Conservation (phyloP, 2,888 invertebrate species). For the Plebejus argus region DNA sequence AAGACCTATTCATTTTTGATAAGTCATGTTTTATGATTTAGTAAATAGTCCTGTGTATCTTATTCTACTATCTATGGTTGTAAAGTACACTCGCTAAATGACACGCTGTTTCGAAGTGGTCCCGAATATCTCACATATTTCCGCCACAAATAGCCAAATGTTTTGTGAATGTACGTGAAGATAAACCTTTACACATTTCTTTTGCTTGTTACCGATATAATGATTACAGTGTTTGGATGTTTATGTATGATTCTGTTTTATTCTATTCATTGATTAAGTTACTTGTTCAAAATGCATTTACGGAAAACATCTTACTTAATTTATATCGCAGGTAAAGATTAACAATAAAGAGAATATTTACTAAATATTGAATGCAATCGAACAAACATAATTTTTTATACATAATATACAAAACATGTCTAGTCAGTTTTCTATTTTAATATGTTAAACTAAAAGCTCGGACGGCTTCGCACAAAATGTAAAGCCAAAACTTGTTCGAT, state of each 20-base stretch:
- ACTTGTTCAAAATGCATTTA: background rate
- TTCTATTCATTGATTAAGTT: background rate
- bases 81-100: background rate
- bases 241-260: background rate
- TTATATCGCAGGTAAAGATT: background rate
- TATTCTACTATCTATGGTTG: background rate
- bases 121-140: background rate
- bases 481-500: constrained; percentile 18
- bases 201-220: background rate
- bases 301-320: background rate
- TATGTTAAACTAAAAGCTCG: constrained; percentile 21
- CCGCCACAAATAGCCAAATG: background rate
- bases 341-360: no score
- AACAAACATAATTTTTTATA: background rate
- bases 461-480: background rate
- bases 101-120: constrained; percentile 3
- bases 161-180: background rate
- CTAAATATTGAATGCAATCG: background rate
- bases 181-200: background rate
- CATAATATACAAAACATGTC: background rate
- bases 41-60: no score
- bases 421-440: constrained; percentile 6
- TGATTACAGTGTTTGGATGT: background rate
- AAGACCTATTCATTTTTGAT: no score
- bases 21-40: no score